Evolutionary conservation across 2,888 invertebrate genomes (phyloP), one percentile per base, ranked within the genome.

Genomic region (Melinopterus prodromus): DNA sequence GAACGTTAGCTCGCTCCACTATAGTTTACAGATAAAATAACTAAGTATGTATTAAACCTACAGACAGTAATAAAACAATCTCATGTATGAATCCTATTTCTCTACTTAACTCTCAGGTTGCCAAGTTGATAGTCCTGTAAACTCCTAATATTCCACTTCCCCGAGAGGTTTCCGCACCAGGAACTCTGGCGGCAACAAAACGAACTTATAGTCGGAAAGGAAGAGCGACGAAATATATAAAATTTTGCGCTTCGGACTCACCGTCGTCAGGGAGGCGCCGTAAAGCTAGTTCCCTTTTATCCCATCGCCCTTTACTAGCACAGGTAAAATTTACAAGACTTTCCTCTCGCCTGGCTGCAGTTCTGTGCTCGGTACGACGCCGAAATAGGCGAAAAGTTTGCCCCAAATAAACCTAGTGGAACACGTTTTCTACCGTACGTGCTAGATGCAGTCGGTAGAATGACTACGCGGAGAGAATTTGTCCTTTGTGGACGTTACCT

Each of bases 121-220:
- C 53, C 53, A 53, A 53, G 53, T 53, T 53, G 2, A 53, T 53
- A 53, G 53, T 53, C 12, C 53, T 53, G 53, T 53, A 53, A 53
- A 53, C 53, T 53, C 53, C 53, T 53, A 53, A 53, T 53, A 53
- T 53, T 53, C 53, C 53, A 53, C 53, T 53, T 53, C 53, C 53
- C 53, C 53, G 53, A 2, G 53, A 53, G 53, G 12, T 53, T 53
- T 53, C 53, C 53, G 53, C 53, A 9, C 53, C 9, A 53, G 53
- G 12, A 53, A 26, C 26, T 26, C 26, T 26, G 26, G 26, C 26
- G 26, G 26, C 26, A 53, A 53, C 53, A 53, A 53, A 53, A 53
- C 12, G 53, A 53, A 53, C 12, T 7, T 53, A 53, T 53, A 53
- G 12, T 9, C 53, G 9, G 53, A 53, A 53, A 53, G 53, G 53